phyloP scores from a whole-genome alignment of 2,888 invertebrate genomes.

The Ennomos quercinarius region DNA sequence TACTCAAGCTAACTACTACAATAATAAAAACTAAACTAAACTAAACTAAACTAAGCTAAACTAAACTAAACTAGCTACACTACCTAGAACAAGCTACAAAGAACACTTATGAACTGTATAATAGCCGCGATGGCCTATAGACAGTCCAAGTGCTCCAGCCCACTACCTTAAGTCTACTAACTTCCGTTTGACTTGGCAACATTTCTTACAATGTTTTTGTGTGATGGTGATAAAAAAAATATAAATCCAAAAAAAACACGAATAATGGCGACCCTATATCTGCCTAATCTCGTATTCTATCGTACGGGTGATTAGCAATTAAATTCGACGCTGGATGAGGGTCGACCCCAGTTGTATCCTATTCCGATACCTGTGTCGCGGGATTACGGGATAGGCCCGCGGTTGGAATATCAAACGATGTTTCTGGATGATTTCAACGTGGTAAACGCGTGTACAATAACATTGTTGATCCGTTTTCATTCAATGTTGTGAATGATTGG shows the following conservation, averaged over 20 bases:
- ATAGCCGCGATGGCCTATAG: too few relatives aligned
- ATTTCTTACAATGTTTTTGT: too few relatives aligned
- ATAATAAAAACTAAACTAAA: too few relatives aligned
- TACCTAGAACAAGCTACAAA: too few relatives aligned
- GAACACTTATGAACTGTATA: too few relatives aligned
- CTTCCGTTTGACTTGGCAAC: too few relatives aligned
- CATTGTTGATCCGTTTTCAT: neutral
- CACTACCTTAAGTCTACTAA: too few relatives aligned
- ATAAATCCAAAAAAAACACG: neutral
- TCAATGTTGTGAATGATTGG: too few relatives aligned
- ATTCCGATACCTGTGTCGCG: constrained; percentile 36
- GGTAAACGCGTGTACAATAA: constrained; percentile 6
- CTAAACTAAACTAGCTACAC: too few relatives aligned
- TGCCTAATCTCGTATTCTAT: constrained; percentile 54
- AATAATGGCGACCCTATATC: constrained; percentile 11
- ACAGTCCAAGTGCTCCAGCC: too few relatives aligned
- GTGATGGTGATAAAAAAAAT: neutral
- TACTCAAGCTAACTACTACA: too few relatives aligned
- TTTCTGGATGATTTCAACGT: constrained; percentile 11
- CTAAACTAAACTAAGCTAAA: too few relatives aligned
- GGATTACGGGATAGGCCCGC: constrained; percentile 25
- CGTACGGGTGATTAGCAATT: constrained; percentile 61
- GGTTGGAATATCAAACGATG: constrained; percentile 20
- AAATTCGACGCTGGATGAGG: constrained; percentile 51
- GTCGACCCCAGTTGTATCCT: constrained; percentile 44